phyloP scores from a whole-genome alignment of 2,888 invertebrate genomes.

The Onchidella celtica region DNA sequence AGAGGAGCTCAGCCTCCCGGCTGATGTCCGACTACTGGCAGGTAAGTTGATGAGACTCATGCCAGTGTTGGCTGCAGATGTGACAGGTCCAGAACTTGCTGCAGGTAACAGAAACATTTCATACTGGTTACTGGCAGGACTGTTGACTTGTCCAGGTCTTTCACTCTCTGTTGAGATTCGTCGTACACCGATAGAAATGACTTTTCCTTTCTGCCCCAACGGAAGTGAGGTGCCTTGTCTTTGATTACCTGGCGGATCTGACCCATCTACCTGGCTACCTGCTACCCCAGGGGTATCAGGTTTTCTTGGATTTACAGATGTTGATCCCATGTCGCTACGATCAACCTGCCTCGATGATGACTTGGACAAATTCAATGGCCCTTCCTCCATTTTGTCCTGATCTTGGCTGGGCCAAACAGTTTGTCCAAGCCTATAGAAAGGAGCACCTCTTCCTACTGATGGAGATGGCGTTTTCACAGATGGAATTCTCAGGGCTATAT shows the following conservation, averaged over 20 bases:
- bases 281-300: background rate
- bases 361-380: conserved; percentile 33
- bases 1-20: background rate
- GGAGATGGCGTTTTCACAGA: background rate
- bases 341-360: conserved; percentile 7
- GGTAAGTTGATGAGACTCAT: background rate
- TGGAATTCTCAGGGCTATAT: background rate
- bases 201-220: background rate
- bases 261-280: background rate
- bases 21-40: background rate
- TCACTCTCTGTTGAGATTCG: conserved; percentile 6
- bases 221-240: conserved; percentile 15
- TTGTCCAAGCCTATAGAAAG: background rate
- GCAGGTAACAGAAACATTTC: conserved; percentile 33
- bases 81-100: background rate
- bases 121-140: background rate
- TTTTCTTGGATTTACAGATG: background rate
- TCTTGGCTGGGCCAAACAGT: background rate
- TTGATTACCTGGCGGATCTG: background rate
- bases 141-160: background rate
- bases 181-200: conserved; percentile 30
- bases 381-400: background rate
- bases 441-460: background rate
- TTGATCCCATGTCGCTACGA: background rate
- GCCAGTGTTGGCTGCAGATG: background rate